These are phyloP conservation scores for Spisula subtruncata DNA, from an alignment of 2,888 invertebrate genomes.

Conservation along the genomic window DNA sequence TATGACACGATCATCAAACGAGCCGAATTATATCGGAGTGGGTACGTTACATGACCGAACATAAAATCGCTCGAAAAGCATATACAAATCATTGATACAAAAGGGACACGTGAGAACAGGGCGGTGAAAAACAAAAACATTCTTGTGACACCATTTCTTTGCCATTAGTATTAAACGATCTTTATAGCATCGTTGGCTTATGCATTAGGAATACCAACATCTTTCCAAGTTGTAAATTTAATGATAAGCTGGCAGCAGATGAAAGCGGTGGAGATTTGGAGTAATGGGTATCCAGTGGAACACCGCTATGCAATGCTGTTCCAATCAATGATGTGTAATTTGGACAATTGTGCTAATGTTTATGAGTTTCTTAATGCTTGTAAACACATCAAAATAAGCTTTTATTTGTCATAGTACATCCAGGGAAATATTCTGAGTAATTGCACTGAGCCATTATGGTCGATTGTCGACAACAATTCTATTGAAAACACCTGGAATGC, in stretches of 20 bases:
- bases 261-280: background rate
- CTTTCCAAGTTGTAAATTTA: background rate
- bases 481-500: background rate
- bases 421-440: too few relatives aligned
- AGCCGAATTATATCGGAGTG: background rate
- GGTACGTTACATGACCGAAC: background rate
- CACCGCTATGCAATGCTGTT: background rate
- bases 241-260: background rate
- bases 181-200: background rate
- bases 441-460: too few relatives aligned
- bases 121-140: background rate
- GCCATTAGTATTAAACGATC: conserved; percentile 2
- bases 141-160: background rate
- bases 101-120: background rate
- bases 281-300: background rate
- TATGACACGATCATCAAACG: background rate
- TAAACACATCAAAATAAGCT: background rate
- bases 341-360: background rate
- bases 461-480: too few relatives aligned
- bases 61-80: background rate
- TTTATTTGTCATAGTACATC: too few relatives aligned
- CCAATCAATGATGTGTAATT: background rate
- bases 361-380: background rate
- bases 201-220: background rate
- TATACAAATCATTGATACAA: too few relatives aligned